These are phyloP conservation scores for Craseonycteris thonglongyai DNA, from an alignment of 2,113 vertebrate species.

Conservation along the genomic window DNA sequence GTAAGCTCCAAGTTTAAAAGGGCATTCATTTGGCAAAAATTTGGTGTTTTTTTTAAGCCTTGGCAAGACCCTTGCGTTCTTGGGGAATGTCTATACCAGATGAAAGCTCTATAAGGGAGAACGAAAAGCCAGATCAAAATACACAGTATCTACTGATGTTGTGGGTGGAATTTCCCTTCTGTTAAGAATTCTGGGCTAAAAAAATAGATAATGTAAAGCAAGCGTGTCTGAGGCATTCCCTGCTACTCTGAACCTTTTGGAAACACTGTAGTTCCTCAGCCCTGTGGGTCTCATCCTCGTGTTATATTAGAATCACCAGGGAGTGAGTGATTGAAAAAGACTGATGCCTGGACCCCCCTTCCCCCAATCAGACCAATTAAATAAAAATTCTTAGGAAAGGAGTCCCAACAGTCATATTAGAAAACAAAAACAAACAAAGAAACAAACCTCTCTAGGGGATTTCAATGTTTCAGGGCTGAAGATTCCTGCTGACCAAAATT, in stretches of 20 bases:
- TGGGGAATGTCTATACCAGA: not conserved
- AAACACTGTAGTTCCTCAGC: not conserved
- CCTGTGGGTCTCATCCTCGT: not conserved
- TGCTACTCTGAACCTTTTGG: not conserved
- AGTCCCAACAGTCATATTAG: not conserved
- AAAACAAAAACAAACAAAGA: not conserved
- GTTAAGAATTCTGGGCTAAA: not conserved
- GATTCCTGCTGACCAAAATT: not conserved
- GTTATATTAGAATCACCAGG: not conserved
- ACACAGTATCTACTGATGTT: not conserved
- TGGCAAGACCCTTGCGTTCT: not conserved
- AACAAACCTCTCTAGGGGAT: not conserved
- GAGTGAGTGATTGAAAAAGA: not conserved
- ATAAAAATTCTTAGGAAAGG: not conserved
- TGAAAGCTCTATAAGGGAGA: not conserved
- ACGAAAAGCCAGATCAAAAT: not conserved
- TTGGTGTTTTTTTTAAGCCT: not conserved
- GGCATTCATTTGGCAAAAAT: not conserved
- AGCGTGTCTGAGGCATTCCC: not conserved
- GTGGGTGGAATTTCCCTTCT: not conserved
- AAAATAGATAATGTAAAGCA: not conserved
- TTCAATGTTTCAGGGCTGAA: not conserved
- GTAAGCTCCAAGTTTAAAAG: not conserved
- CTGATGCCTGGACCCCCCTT: not conserved
- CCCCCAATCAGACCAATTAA: not conserved